These are phyloP conservation scores for Amphiura filiformis DNA, from an alignment of 35 echinoderm and acorn worm species.

Conservation along the genomic window DNA sequence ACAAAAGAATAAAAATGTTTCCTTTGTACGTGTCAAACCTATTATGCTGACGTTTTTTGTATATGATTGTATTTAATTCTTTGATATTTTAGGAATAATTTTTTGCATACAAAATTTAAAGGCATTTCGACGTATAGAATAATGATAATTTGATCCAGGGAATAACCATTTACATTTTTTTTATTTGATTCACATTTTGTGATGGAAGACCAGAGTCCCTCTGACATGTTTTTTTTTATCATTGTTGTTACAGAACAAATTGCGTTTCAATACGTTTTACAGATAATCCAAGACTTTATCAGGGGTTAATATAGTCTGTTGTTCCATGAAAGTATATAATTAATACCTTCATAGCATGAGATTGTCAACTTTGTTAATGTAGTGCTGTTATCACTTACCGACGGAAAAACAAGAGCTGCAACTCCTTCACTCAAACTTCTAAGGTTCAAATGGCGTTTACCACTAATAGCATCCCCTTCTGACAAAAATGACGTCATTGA, in stretches of 20 bases:
- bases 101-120: no score
- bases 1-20: no score
- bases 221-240: background rate
- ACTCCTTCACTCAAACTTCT: constrained; percentile 73
- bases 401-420: constrained; percentile 76
- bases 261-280: background rate
- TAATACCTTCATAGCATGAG: background rate
- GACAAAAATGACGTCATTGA: constrained; percentile 60
- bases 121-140: no score
- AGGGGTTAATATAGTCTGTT: background rate
- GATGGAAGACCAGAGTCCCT: background rate
- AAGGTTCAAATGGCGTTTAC: constrained; percentile 55
- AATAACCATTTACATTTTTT: no score
- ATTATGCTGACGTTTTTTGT: no score
- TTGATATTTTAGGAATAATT: no score
- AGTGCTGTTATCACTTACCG: constrained; percentile 61
- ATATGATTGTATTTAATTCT: no score
- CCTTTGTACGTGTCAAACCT: no score
- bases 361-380: background rate
- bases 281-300: background rate
- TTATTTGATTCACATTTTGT: no score
- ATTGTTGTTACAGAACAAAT: background rate
- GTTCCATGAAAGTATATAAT: background rate
- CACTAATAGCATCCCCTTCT: constrained; percentile 26
- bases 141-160: no score